Conservation (phyloP, 2,797 vertebrate genomes). For the Vireo griseus region DNA sequence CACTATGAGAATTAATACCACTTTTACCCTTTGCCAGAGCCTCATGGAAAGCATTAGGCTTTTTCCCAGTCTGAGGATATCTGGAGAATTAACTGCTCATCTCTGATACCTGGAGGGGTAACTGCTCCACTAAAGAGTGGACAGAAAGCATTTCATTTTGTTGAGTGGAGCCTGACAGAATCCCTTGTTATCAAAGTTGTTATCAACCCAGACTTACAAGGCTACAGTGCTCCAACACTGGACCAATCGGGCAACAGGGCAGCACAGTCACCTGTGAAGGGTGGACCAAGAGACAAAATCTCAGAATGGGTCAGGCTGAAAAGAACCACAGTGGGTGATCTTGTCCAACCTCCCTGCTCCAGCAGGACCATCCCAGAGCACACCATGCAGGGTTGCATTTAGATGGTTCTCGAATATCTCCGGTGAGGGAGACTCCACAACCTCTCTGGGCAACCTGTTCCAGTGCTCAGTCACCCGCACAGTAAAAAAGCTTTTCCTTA, state of each 20-base stretch:
- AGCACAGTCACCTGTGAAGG: fast-evolving
- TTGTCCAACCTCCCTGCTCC: not conserved
- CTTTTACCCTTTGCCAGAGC: not conserved
- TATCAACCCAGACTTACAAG: not conserved
- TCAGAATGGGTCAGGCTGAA: not conserved
- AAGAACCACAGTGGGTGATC: not conserved
- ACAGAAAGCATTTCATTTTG: not conserved
- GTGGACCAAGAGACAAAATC: not conserved
- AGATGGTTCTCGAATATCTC: not conserved
- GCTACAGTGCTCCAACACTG: not conserved
- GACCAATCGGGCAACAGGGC: fast-evolving
- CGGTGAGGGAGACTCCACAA: not conserved
- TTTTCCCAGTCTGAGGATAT: not conserved
- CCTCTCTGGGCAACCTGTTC: not conserved
- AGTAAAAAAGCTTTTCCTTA: not conserved
- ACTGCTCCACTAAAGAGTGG: not conserved
- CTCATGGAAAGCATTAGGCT: not conserved
- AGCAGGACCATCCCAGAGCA: not conserved
- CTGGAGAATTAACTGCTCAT: not conserved
- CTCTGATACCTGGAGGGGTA: not conserved
- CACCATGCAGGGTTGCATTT: not conserved
- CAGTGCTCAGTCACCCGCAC: not conserved
- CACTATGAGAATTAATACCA: not conserved
- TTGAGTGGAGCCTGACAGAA: not conserved
- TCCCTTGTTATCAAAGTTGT: fast-evolving